Evolutionary conservation across 2,888 invertebrate species (phyloP), one percentile per base, ranked within the genome.

Genomic region (Scaptomyza polygonia): DNA sequence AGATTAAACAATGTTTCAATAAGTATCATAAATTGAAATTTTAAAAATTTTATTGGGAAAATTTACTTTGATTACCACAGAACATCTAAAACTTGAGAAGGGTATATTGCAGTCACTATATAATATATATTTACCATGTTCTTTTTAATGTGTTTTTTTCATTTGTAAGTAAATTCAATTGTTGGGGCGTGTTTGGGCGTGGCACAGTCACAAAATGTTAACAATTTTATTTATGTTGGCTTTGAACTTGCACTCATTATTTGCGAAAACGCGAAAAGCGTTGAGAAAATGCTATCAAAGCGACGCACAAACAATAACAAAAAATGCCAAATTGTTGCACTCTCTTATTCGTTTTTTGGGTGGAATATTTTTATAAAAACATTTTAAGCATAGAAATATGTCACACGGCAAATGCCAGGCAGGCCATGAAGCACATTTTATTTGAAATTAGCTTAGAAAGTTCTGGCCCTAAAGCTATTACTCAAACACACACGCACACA

Each of bases 151-250:
- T 43, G 44, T 61, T 40, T 61, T 49, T 56, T 43, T 63, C 53
- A 49, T 68, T 53, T 61, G 56, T 58, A 45, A 49, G 59, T 51
- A 86, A 82, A 82, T 84, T 86, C 82, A 86, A 82, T 82, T 82
- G 82, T 68, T 77, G 59, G 83, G 81, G 86, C 81, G 84, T 74
- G 74, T 48, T 62, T 64, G 64, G 72, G 78, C 67, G 63, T 67
- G 58, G 61, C 75, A 55, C 42, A 54, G 67, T 39, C 70, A 52
- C 47, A 76, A 73, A 86, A 85, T 85, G 83, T 75, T 87, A 87
- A 85, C 88, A 85, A 87, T 87, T 85, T 85, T 87, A 85, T 85
- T 85, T 85, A 76, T 87, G 79, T 87, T 85, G 79, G 79, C 84
- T 87, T 85, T 85, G 88, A 85, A 85, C 84, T 83, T 79, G 77